phyloP scores from a whole-genome alignment of 2,797 vertebrate species.

The Emys orbicularis region DNA sequence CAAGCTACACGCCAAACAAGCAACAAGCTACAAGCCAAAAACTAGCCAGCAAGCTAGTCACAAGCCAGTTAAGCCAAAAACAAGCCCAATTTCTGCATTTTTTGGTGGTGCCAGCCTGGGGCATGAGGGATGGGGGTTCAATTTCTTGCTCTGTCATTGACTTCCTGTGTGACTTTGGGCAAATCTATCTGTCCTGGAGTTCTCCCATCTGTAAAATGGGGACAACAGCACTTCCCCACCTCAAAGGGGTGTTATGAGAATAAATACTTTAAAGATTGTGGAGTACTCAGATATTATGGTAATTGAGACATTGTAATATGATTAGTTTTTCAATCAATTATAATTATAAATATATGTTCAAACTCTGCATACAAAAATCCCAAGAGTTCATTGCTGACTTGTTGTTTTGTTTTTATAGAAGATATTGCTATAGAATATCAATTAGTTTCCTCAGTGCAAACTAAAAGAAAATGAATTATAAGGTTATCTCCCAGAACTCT shows the following conservation, averaged over 20 bases:
- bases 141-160: not conserved
- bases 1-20: too few species aligned
- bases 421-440: not conserved
- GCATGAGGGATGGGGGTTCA: not conserved
- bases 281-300: not conserved
- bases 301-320: not conserved
- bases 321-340: not conserved
- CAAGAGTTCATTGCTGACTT: not conserved
- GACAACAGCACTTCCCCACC: not conserved
- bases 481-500: not conserved
- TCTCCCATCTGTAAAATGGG: not conserved
- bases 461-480: not conserved
- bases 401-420: not conserved
- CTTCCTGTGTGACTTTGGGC: not conserved
- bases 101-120: not conserved
- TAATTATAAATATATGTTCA: not conserved
- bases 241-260: not conserved
- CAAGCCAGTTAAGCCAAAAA: too few species aligned
- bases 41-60: too few species aligned
- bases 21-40: too few species aligned
- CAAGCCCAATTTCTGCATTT: too few species aligned
- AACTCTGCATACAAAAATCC: not conserved
- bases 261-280: not conserved
- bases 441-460: not conserved
- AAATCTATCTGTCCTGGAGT: not conserved